Base-by-base conservation (phyloP, 1,140 invertebrate species). In the Pinna nobilis region DNA sequence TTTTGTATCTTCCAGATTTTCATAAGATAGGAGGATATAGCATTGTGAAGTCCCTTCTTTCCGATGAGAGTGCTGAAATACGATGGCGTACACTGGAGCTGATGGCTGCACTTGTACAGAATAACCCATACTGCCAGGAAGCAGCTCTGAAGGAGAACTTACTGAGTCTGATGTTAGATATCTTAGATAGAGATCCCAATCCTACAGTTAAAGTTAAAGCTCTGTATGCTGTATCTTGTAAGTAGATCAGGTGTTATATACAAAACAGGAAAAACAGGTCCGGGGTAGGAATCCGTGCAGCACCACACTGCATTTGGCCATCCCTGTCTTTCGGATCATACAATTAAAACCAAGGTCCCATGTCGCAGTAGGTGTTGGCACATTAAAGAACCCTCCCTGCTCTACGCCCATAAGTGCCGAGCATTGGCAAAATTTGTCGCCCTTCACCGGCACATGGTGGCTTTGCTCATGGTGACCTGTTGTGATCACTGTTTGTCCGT, bases 11-110 rank as follows among this genome's bases (percentile, higher is more conserved):
- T 89, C 7, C 87, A 93, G 93, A 95, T 90, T 95, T 95, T 84
- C 92, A 93, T 79, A 95, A 95, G 88, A 92, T 96, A 78, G 94
- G 93, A 7, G 94, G 94, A 1, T 95, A 94, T 81, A 87, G 90
- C 0, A 90, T 95, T 49, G 91, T 96, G 50, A 90, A 91, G 0
- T 86, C 92, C 0, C 93, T 94, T 80, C 87, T 94, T 28, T 91
- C 92, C 72, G 92, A 92, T 63, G 86, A 91, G 3, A 91, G 93
- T 74, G 84, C 90, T 1, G 90, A 91, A 13, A 89, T 95, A 0
- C 90, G 94, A 33, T 91, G 91, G 79, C 88, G 88, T 63, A 91
- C 92, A 25, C 92, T 93, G n/a, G 90, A 93, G 74, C 83, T 95
- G 15, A 88, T 96, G 20, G 94, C 92, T 0, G 92, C 93, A 78